A percentile compares a stretch with the other conserved stretches of the same genome.
phyloP scores from a whole-genome alignment of 2,888 invertebrate species.

The Hirtodrosophila alboralis region DNA sequence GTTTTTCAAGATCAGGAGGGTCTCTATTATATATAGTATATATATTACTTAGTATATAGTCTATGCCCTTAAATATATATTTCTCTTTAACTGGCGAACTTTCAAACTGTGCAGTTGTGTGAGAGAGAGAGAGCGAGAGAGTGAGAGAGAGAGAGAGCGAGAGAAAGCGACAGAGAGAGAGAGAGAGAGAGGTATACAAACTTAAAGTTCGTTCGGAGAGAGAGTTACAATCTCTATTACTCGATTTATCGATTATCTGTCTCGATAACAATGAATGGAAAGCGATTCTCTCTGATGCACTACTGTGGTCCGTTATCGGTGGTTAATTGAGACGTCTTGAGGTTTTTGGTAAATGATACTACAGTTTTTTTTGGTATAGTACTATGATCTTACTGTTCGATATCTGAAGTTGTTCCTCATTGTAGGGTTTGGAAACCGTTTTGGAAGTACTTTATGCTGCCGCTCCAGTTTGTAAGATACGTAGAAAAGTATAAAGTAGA shows the following conservation, averaged over 20 bases:
- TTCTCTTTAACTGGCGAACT: constrained; percentile 21
- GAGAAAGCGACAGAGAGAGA: neutral
- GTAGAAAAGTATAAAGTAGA: constrained; percentile 49
- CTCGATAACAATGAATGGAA: constrained; percentile 43
- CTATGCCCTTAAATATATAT: constrained; percentile 39
- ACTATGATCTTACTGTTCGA: no score
- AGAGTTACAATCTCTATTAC: neutral
- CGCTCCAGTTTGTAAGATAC: constrained; percentile 43
- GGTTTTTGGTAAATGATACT: constrained; percentile 23
- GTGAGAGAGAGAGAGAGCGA: neutral
- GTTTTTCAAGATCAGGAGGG: constrained; percentile 67
- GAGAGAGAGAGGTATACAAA: neutral
- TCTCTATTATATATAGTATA: constrained; percentile 34
- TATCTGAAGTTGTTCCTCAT: constrained; percentile 11
- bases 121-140: constrained; percentile 1
- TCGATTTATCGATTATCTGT: no score
- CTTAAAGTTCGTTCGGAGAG: constrained; percentile 5
- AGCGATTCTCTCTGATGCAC: constrained; percentile 46
- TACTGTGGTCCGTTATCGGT: constrained; percentile 64
- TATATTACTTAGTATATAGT: constrained; percentile 35
- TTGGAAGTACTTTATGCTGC: constrained; percentile 40
- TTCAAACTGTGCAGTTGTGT: constrained; percentile 28
- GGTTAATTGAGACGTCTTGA: constrained; percentile 51
- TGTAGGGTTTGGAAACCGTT: constrained; percentile 61
- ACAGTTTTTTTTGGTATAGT: no score